A percentile compares a stretch with the other conserved stretches of the same genome.
phyloP scores from a whole-genome alignment of 64 coral and sea anemone genomes.

The Orbicella faveolata region DNA sequence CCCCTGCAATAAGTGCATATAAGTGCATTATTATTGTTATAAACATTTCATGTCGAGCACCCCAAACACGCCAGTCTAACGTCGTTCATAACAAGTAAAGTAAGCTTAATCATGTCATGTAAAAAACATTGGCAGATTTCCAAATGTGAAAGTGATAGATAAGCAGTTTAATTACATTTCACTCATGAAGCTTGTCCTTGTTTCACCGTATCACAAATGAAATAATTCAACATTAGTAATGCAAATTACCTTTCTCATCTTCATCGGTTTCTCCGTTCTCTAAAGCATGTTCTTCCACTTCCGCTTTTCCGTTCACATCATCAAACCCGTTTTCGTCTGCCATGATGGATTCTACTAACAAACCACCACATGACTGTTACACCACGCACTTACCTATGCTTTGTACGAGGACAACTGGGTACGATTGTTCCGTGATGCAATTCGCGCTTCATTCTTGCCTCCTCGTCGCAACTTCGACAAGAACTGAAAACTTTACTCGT shows the following conservation, averaged over 20 bases:
- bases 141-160: too few relatives aligned
- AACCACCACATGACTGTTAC: background rate
- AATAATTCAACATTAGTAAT: background rate
- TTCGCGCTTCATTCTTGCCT: background rate
- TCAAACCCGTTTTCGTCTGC: constrained; percentile 17
- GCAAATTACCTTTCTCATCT: constrained; percentile 57
- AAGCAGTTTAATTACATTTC: too few relatives aligned
- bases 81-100: too few relatives aligned
- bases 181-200: background rate
- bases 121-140: too few relatives aligned
- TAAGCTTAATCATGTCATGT: too few relatives aligned
- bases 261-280: constrained; percentile 10
- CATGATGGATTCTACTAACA: constrained; percentile 52
- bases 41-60: too few relatives aligned
- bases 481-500: background rate
- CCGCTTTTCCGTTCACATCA: constrained; percentile 13
- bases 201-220: background rate
- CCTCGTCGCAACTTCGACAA: background rate
- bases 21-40: too few relatives aligned
- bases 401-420: background rate
- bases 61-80: too few relatives aligned
- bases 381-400: background rate
- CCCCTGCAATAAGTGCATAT: too few relatives aligned
- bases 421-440: background rate
- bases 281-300: background rate